These are phyloP conservation scores for Temnothorax ravouxi DNA, from an alignment of 2,888 invertebrate species.

Conservation along the genomic window DNA sequence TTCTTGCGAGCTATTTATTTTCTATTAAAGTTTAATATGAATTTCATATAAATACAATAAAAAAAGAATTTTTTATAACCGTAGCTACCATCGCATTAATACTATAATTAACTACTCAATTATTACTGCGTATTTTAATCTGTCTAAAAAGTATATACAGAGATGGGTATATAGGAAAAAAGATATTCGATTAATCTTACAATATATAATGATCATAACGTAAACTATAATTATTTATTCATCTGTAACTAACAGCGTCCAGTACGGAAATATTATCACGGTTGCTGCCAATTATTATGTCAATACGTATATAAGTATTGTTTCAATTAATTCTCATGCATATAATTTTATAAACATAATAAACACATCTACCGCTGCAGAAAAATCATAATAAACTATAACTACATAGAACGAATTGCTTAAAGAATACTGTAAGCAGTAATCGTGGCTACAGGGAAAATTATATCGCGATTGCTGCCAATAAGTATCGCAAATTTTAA, in stretches of 20 bases:
- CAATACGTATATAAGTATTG: neutral
- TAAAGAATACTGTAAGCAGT: no score
- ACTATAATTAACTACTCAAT: neutral
- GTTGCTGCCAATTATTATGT: neutral
- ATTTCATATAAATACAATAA: neutral
- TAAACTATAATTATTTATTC: neutral
- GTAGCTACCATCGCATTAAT: neutral
- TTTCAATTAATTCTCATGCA: neutral
- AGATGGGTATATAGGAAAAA: neutral
- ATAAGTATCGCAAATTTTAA: neutral
- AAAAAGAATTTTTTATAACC: neutral
- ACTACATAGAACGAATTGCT: neutral
- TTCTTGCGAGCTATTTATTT: neutral
- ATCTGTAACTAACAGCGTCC: neutral
- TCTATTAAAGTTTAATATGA: neutral
- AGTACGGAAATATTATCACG: neutral
- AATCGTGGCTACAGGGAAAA: no score
- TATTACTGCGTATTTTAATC: neutral
- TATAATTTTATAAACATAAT: neutral
- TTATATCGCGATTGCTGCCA: no score
- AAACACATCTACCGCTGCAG: no score
- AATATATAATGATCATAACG: neutral
- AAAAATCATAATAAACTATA: no score
- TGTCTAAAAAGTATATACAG: neutral
- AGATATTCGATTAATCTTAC: neutral